A percentile compares a stretch with the other conserved stretches of the same genome.
Evolutionary conservation across 2,888 invertebrate genomes (phyloP).

Genomic region (Ligdia adustata): DNA sequence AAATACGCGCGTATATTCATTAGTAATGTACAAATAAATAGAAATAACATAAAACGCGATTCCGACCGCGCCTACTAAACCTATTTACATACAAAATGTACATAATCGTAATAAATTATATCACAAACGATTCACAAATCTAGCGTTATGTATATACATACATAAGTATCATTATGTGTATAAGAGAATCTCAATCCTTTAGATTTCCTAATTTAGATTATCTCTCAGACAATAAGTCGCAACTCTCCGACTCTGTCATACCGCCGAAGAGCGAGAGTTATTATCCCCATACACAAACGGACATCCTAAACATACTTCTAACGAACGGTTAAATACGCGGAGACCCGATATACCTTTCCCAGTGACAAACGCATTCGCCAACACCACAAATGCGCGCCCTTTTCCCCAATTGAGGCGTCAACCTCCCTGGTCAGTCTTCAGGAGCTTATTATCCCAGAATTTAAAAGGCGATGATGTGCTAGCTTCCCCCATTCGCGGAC

Average conservation of each 20-base stretch:
- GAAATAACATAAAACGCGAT: slow-evolving; percentile 23
- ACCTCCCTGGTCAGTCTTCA: slow-evolving; percentile 68
- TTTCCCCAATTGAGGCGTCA: slow-evolving; percentile 56
- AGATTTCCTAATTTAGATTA: not conserved
- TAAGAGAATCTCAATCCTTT: not conserved
- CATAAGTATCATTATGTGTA: too few species aligned
- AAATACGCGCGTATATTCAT: slow-evolving; percentile 70
- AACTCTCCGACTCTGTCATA: slow-evolving; percentile 54
- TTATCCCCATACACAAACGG: slow-evolving; percentile 54
- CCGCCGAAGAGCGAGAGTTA: slow-evolving; percentile 71
- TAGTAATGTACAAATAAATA: slow-evolving; percentile 54
- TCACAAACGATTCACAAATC: slow-evolving; percentile 44
- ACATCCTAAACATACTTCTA: slow-evolving; percentile 29
- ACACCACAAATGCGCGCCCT: slow-evolving; percentile 59
- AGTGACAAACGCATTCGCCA: slow-evolving; percentile 60
- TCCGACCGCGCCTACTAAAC: slow-evolving; percentile 18
- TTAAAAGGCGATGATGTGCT: slow-evolving; percentile 70
- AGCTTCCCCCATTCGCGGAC: slow-evolving; percentile 68
- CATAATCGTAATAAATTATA: slow-evolving; percentile 40
- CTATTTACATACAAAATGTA: slow-evolving; percentile 26
- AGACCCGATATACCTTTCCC: slow-evolving; percentile 38
- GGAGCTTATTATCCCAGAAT: slow-evolving; percentile 64
- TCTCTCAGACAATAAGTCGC: slow-evolving; percentile 75
- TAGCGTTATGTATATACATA: too few species aligned
- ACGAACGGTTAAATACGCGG: slow-evolving; percentile 52